Percentiles rank a stretch among this genome's conserved stretches.
phyloP scores from a whole-genome alignment of 2,797 vertebrate species.

The Leucoraja ocellata region DNA sequence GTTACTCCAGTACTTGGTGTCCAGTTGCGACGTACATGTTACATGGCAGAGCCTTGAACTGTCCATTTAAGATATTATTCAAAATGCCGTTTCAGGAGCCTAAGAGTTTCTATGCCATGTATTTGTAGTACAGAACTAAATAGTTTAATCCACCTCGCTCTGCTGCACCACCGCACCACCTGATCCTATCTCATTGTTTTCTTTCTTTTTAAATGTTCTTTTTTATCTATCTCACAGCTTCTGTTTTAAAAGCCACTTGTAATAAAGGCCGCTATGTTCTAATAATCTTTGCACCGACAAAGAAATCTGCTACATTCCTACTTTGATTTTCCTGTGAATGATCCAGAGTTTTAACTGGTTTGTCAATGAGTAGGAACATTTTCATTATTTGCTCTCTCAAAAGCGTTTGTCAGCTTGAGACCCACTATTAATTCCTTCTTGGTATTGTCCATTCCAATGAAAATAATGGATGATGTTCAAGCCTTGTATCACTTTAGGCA shows the following conservation, averaged over 20 bases:
- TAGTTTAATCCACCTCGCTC: neutral
- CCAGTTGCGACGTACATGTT: too few relatives aligned
- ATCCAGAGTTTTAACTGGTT: neutral
- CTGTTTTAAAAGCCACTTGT: neutral
- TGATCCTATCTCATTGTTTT: neutral
- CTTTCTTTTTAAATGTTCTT: neutral
- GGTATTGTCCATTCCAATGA: neutral
- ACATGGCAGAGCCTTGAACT: too few relatives aligned
- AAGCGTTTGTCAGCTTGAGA: neutral
- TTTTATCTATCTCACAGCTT: neutral
- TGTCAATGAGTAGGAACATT: neutral
- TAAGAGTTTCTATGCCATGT: neutral
- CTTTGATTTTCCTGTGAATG: neutral
- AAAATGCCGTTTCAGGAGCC: too few relatives aligned
- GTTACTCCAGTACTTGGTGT: too few relatives aligned
- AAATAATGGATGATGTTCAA: neutral
- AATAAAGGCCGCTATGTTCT: neutral
- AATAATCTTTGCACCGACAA: neutral
- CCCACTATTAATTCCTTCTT: neutral
- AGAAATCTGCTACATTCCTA: neutral
- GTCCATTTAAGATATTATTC: too few relatives aligned
- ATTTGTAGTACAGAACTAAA: neutral
- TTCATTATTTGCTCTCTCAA: neutral
- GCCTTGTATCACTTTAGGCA: neutral
- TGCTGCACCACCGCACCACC: neutral